These are phyloP conservation scores for Polylopha cassiicola DNA, from an alignment of 2,888 invertebrate genomes.

Conservation along the genomic window DNA sequence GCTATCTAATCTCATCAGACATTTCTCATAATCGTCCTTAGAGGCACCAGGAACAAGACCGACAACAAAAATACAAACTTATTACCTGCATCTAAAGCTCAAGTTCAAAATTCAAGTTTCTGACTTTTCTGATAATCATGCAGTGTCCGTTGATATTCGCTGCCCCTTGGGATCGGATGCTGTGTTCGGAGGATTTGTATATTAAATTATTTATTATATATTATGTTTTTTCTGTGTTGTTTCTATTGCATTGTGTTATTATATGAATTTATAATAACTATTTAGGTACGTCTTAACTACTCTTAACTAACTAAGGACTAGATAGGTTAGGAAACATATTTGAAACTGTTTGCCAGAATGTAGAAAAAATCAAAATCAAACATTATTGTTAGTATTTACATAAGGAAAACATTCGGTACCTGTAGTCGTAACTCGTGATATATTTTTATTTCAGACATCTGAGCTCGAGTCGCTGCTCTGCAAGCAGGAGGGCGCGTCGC, in stretches of 20 bases:
- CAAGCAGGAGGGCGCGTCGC: slow-evolving; percentile 82
- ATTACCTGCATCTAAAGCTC: not conserved
- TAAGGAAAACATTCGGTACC: no score
- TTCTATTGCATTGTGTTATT: slow-evolving; percentile 35
- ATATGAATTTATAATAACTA: slow-evolving; percentile 24
- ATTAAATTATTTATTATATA: slow-evolving; percentile 32
- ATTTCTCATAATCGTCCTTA: slow-evolving; percentile 9
- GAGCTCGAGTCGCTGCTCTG: slow-evolving; percentile 88
- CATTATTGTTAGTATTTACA: no score
- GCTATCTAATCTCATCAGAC: slow-evolving; percentile 11
- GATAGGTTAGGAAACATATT: no score
- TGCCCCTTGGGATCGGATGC: slow-evolving; percentile 32
- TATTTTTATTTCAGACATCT: slow-evolving; percentile 79
- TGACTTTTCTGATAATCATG: slow-evolving; percentile 28
- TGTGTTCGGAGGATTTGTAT: slow-evolving; percentile 35
- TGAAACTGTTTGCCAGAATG: no score
- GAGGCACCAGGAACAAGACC: not conserved
- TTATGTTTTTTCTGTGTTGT: slow-evolving; percentile 27
- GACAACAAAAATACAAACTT: not conserved
- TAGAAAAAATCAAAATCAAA: no score
- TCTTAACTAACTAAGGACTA: no score
- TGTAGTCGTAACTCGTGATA: not conserved
- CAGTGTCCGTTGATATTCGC: slow-evolving; percentile 30
- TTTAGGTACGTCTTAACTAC: no score
- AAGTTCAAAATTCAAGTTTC: not conserved